phyloP scores from a whole-genome alignment of 2,888 invertebrate species.

The Eucera pruinosa region DNA sequence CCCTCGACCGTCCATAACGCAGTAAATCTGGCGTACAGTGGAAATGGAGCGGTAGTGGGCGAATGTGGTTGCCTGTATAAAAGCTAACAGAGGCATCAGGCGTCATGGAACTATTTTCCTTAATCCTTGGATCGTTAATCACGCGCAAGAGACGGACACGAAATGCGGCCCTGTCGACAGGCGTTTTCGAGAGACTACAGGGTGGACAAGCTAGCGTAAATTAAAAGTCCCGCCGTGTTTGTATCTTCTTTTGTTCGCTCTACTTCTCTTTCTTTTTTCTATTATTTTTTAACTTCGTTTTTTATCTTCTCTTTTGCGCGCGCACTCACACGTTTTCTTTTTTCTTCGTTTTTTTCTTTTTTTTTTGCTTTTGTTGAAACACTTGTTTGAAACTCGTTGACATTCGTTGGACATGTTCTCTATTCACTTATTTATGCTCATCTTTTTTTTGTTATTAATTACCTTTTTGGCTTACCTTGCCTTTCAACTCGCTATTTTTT shows the following conservation, averaged over 20 bases:
- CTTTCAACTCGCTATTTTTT: neutral
- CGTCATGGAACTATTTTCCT: slow-evolving; percentile 72
- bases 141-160: slow-evolving; percentile 48
- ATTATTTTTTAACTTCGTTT: neutral
- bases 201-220: slow-evolving; percentile 29
- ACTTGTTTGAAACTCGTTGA: slow-evolving; percentile 68
- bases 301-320: neutral
- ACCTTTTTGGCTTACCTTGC: neutral
- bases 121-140: slow-evolving; percentile 64
- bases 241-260: neutral
- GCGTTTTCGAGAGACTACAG: slow-evolving; percentile 3
- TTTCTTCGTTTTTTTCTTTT: neutral
- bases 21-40: slow-evolving; percentile 54
- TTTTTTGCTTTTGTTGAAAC: no score
- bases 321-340: neutral
- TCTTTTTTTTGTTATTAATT: neutral
- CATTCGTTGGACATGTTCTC: slow-evolving; percentile 72
- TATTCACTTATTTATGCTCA: slow-evolving; percentile 11
- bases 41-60: slow-evolving; percentile 60
- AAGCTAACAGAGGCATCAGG: slow-evolving; percentile 64
- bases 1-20: slow-evolving; percentile 52
- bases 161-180: slow-evolving; percentile 22
- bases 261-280: neutral
- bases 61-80: slow-evolving; percentile 53
- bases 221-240: slow-evolving; percentile 39